These are phyloP conservation scores for Ophion costatus DNA, from an alignment of 2,888 invertebrate genomes.

Conservation along the genomic window DNA sequence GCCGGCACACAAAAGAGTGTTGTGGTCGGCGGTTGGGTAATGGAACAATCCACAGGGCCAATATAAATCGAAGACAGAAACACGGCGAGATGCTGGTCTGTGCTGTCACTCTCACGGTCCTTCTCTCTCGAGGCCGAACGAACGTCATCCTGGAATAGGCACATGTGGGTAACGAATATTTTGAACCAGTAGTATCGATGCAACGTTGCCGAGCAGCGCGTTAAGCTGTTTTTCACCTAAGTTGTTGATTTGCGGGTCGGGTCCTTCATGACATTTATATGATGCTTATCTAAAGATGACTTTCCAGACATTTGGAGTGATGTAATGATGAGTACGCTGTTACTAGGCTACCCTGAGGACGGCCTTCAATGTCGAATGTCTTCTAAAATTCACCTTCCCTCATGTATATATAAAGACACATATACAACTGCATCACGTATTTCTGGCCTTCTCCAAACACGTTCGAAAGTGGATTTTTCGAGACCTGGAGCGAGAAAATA, in stretches of 20 bases:
- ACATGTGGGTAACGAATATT: not conserved
- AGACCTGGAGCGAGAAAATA: slow-evolving; percentile 44
- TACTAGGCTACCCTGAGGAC: not conserved
- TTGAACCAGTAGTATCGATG: not conserved
- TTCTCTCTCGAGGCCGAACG: not conserved
- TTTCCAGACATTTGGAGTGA: not conserved
- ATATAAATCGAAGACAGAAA: slow-evolving; percentile 15
- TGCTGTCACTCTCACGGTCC: not conserved
- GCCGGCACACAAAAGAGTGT: not conserved
- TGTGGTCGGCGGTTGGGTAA: slow-evolving; percentile 26
- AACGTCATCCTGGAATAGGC: not conserved
- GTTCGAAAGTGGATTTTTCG: slow-evolving; percentile 67
- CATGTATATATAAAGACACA: not conserved
- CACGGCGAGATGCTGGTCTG: not conserved
- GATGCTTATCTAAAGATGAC: not conserved
- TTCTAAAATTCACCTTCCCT: not conserved
- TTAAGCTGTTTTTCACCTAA: no score
- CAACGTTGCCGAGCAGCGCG: not conserved
- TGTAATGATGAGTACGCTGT: not conserved
- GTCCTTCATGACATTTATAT: not conserved
- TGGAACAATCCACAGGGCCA: not conserved
- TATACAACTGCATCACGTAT: slow-evolving; percentile 57
- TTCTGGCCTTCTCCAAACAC: slow-evolving; percentile 67
- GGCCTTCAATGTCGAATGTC: not conserved
- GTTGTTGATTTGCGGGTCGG: no score